These are phyloP conservation scores for Semaprochilodus insignis DNA, from an alignment of 2,797 vertebrate genomes.

Conservation along the genomic window DNA sequence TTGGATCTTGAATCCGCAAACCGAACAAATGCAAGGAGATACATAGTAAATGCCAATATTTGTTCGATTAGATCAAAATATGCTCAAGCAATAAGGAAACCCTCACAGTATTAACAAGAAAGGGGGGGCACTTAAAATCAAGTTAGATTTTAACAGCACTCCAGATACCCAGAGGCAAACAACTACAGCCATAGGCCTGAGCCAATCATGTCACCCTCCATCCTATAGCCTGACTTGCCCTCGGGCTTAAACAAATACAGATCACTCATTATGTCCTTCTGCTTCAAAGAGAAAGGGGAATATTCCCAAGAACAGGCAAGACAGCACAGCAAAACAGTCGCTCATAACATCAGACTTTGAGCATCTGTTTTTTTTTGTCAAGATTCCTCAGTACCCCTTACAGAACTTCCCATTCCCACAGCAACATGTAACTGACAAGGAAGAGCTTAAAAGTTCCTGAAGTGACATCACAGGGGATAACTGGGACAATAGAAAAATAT, in stretches of 20 bases:
- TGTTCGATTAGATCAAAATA: neutral
- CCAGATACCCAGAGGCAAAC: conserved; percentile 31
- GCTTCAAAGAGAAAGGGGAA: neutral
- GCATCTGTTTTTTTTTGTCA: neutral
- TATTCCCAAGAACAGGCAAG: neutral
- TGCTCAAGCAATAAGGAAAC: conserved; percentile 10
- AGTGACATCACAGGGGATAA: too few relatives aligned
- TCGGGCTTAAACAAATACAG: conserved; percentile 40
- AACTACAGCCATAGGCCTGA: neutral
- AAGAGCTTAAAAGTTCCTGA: too few relatives aligned
- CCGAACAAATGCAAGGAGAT: neutral
- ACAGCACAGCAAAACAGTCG: neutral
- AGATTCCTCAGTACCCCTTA: neutral
- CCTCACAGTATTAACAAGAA: conserved; percentile 18
- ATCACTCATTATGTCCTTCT: conserved; percentile 25
- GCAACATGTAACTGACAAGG: too few relatives aligned
- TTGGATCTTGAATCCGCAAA: neutral
- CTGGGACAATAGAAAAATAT: neutral
- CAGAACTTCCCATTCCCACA: neutral
- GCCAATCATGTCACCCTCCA: neutral
- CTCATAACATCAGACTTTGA: neutral
- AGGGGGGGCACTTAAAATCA: neutral
- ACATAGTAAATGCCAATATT: conserved; percentile 3
- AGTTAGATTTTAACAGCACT: conserved; percentile 28
- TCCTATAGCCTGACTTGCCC: conserved; percentile 18